Evolutionary conservation across 2,888 invertebrate genomes (phyloP).

Genomic region (Caenorhabditis afra): DNA sequence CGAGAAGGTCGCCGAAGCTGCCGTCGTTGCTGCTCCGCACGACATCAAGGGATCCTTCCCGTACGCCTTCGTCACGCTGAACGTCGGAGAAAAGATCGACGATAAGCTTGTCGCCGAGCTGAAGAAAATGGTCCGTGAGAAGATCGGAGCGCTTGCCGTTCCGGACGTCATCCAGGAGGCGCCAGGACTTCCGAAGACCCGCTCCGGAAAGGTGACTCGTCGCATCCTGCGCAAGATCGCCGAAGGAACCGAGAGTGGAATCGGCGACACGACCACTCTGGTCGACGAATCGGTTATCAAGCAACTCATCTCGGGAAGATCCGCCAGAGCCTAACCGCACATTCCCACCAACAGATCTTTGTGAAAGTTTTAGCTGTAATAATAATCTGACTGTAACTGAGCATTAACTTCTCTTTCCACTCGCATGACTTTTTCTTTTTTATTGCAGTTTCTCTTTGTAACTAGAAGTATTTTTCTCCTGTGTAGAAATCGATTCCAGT

Average conservation of each 20-base stretch:
- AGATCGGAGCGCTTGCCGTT: conserved; percentile 95
- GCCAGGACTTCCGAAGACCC: conserved; percentile 87
- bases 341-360: conserved; percentile 9
- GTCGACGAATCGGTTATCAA: conserved; percentile 85
- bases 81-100: conserved; percentile 78
- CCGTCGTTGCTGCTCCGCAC: conserved; percentile 95
- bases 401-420: conserved; percentile 30
- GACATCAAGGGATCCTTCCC: conserved; percentile 96
- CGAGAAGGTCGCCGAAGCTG: conserved; percentile 89
- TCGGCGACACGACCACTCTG: conserved; percentile 94
- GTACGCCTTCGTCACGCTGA: conserved; percentile 96
- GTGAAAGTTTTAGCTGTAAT: conserved; percentile 44
- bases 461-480: conserved; percentile 16
- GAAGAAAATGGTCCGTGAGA: conserved; percentile 85
- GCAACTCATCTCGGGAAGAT: conserved; percentile 70
- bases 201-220: conserved; percentile 97
- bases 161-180: conserved; percentile 96
- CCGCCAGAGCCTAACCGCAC: conserved; percentile 48
- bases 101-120: conserved; percentile 61
- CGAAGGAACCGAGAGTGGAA: conserved; percentile 87
- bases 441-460: conserved; percentile 18
- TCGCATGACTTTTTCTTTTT: conserved; percentile 15
- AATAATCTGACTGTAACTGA: conserved; percentile 31
- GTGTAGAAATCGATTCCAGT: conserved; percentile 52
- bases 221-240: conserved; percentile 95